Evolutionary conservation across 2,888 invertebrate genomes (phyloP), one percentile per base, ranked within the genome.

Genomic region (Aromia moschata): DNA sequence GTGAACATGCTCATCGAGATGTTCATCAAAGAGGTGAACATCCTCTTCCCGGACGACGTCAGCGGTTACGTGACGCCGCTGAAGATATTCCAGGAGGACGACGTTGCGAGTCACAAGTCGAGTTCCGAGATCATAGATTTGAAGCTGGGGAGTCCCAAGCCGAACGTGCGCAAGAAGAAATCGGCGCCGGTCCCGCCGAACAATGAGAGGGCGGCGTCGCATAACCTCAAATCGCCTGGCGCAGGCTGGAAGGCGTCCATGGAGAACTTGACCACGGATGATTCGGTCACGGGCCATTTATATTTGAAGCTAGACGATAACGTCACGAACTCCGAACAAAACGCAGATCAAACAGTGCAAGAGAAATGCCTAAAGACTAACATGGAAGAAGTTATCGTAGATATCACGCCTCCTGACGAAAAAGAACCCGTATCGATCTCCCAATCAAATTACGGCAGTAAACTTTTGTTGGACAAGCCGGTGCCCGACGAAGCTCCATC

Each of bases 1-100:
- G 88, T 92, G 74, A 93, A 93, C 82, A 88, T 91, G 75, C 88
- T 94, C 66, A 90, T 94, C n/a, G 94, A 94, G 74, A 83, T 90
- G 67, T 84, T 95, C 67, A 89, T 95, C 66, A 89, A 87, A 53
- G 88, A 91, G 73, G 90, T 90, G 37, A 92, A 94, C 74, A 54
- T 54, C 1, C 90, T 94, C 76, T 95, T 93, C 78, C 88, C 89
- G 43, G 92, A 90, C 49, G 91, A 92, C 59, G 81, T 91, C 37
- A 89, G 88, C 70, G 90, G 90, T 74, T 91, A 89, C 77, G 82
- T 86, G 25, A 86, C 87, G 30, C 60, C 70, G 10, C 25, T 65
- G 31, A 61, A 62, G 12, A 52, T 73, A n/a, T 59, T 69, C 33
- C 60, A 62, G 3, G 73, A 74, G 10, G 74, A 74, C 1, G 73